Evolutionary conservation across 2,888 invertebrate genomes (phyloP), one percentile per base, ranked within the genome.

Genomic region (Deilephila porcellus): DNA sequence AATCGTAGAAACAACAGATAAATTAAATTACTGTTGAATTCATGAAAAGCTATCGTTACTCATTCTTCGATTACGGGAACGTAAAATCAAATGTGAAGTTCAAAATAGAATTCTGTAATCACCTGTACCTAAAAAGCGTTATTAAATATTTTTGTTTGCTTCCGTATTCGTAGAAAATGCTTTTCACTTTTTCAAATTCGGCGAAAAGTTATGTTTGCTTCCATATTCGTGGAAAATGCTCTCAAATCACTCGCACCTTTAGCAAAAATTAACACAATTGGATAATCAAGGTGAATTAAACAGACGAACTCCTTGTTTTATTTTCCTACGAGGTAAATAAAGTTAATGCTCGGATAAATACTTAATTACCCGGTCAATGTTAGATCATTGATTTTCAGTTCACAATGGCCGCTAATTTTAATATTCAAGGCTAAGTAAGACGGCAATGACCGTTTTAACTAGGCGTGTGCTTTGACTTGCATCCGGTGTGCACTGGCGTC

Each of bases 381-480:
- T 70, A 72, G 37, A 60, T 62, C 45, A 70, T 62, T 72, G 59
- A 67, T 70, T 70, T 74, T 53, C 29, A 34, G 29, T 17, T 63
- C 74, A 72, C 72, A 88, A 88, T 88, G 76, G 70, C 79, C 78
- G 85, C 86, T 83, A 83, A 84, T 84, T 86, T 78, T 72, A 37
- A n/a, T n/a, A 59, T 70, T 78, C 85, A 87, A 88, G 86, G 85
- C 80, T 80, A 78, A 63, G 78, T 76, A 56, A 76, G 74, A 81
- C 84, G 83, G 80, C 85, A 87, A 83, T 88, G 87, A 83, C 86
- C 83, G 79, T 79, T 77, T 81, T 82, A 79, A 75, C 76, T 74
- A 76, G 78, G 73, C 77, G 34, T 75, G 37, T 20, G 56, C 59
- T 32, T 59, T 25, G 4, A 32, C 45, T 74, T 72, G 70, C 79